These are phyloP conservation scores for Geothlypis trichas DNA, from an alignment of 2,113 vertebrate species.

Conservation along the genomic window DNA sequence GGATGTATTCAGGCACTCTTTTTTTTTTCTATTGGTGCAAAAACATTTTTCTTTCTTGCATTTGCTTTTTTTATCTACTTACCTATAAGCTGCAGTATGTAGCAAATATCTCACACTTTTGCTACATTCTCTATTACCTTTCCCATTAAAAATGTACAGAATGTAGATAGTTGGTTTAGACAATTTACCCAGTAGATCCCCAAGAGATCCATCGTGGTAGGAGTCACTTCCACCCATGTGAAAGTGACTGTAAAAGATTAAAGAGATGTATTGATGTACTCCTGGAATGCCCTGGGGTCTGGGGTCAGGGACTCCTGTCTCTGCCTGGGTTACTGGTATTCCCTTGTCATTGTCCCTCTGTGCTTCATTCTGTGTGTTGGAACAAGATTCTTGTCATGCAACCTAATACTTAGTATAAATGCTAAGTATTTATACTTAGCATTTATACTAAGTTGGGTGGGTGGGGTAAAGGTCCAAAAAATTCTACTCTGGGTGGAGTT, in stretches of 20 bases:
- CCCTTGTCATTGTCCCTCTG: not conserved
- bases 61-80: not conserved
- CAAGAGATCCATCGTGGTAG: not conserved
- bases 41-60: not conserved
- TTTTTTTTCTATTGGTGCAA: not conserved
- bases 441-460: too few relatives aligned
- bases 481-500: not conserved
- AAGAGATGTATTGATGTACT: not conserved
- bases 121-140: not conserved
- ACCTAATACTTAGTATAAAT: not conserved
- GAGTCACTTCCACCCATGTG: not conserved
- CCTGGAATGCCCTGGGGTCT: fast-evolving
- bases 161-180: not conserved
- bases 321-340: not conserved
- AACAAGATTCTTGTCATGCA: not conserved
- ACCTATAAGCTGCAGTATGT: not conserved
- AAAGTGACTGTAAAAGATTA: not conserved
- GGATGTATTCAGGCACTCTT: not conserved
- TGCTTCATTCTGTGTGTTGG: not conserved
- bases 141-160: not conserved
- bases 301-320: fast-evolving
- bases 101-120: not conserved
- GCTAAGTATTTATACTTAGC: too few relatives aligned
- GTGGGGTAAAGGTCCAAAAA: not conserved
- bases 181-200: too few relatives aligned